These are phyloP conservation scores for Lucilia sericata DNA, from an alignment of 1,140 invertebrate species.

Conservation along the genomic window DNA sequence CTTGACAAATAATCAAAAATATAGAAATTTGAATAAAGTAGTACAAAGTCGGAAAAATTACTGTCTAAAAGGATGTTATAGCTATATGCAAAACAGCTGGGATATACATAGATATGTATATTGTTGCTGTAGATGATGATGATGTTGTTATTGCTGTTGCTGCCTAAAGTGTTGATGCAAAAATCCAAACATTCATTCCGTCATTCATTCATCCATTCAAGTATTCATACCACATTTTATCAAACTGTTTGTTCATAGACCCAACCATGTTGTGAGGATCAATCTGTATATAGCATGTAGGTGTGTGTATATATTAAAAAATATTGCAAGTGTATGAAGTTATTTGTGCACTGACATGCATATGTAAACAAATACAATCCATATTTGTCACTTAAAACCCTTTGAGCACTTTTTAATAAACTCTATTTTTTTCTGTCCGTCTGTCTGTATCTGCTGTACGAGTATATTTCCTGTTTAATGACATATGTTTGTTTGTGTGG, in stretches of 20 bases:
- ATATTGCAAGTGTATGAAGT: background rate
- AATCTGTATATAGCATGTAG: background rate
- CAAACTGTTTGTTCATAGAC: background rate
- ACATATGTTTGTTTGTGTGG: background rate
- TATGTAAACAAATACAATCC: slow-evolving; percentile 43
- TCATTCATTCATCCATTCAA: slow-evolving; percentile 9
- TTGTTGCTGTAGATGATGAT: background rate
- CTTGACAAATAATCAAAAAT: too few relatives aligned
- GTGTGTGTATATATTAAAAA: background rate
- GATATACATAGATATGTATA: background rate
- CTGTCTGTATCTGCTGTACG: background rate
- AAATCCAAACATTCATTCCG: background rate
- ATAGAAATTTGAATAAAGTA: too few relatives aligned
- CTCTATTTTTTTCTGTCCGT: slow-evolving; percentile 1
- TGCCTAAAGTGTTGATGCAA: slow-evolving; percentile 26
- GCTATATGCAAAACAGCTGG: too few relatives aligned
- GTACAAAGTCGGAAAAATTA: too few relatives aligned
- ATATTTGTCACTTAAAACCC: slow-evolving; percentile 43
- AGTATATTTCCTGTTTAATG: slow-evolving; percentile 1
- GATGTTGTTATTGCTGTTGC: too few relatives aligned
- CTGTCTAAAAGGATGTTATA: too few relatives aligned
- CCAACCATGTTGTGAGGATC: background rate
- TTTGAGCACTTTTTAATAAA: slow-evolving; percentile 44
- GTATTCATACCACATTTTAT: slow-evolving; percentile 20
- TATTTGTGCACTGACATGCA: slow-evolving; percentile 12